Evolutionary conservation across 2,888 invertebrate species (phyloP).

Genomic region (Deilephila porcellus): DNA sequence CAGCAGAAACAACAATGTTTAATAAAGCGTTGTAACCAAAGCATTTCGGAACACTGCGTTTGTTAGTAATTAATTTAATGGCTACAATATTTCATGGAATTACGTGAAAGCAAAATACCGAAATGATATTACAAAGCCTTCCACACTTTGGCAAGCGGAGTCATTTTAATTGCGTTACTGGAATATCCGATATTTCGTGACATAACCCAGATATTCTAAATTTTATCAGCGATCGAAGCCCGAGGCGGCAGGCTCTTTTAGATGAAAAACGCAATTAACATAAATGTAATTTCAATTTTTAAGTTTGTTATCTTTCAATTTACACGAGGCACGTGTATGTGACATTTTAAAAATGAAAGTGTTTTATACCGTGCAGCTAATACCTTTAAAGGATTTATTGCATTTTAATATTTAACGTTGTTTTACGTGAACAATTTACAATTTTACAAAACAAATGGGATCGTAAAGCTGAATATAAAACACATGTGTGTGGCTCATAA

Average conservation of each 20-base stretch:
- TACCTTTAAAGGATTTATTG: no score
- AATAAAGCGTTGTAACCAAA: conserved; percentile 3
- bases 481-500: no score
- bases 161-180: conserved; percentile 22
- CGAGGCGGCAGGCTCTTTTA: neutral
- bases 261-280: neutral
- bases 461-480: no score
- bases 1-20: neutral
- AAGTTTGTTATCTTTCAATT: neutral
- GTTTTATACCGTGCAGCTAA: neutral
- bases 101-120: conserved; percentile 17
- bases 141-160: neutral
- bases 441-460: no score
- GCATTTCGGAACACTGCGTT: conserved; percentile 30
- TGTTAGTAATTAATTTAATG: conserved; percentile 3
- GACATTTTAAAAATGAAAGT: neutral
- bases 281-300: neutral
- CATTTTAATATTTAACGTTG: no score
- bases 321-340: neutral
- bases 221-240: conserved; percentile 1
- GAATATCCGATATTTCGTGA: neutral
- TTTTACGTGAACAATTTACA: no score
- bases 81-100: conserved; percentile 13
- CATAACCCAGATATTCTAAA: conserved; percentile 18
- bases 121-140: conserved; percentile 17